phyloP scores from a whole-genome alignment of 2,113 vertebrate genomes.

The Procavia capensis region DNA sequence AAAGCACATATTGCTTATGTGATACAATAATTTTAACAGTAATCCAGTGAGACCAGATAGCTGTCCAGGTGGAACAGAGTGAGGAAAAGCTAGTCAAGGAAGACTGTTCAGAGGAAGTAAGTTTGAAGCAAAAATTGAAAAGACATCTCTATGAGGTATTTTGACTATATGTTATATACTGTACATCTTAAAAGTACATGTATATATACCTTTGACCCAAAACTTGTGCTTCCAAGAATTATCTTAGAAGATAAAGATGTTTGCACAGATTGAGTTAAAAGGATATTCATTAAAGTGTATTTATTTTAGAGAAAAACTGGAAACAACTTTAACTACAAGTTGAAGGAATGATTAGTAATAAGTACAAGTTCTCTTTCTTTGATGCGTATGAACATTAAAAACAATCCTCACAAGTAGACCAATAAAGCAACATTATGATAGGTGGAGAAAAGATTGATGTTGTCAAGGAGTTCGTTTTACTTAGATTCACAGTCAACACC shows the following conservation, averaged over 20 bases:
- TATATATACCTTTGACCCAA: not conserved
- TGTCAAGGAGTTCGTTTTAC: too few species aligned
- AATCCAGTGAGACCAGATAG: constrained; percentile 53
- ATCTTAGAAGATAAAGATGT: constrained; percentile 1
- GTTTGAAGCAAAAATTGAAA: constrained; percentile 48
- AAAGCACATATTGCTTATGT: constrained; percentile 41
- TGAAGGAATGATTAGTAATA: not conserved
- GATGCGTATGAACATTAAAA: too few species aligned
- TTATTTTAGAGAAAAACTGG: not conserved
- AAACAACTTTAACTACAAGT: not conserved
- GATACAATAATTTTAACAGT: constrained; percentile 46
- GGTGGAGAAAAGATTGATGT: too few species aligned
- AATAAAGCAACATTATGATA: too few species aligned
- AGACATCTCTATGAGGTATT: not conserved
- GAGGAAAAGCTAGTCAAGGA: not conserved
- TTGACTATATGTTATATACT: not conserved
- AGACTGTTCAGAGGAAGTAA: constrained; percentile 12
- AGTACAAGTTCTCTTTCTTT: not conserved
- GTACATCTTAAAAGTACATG: not conserved
- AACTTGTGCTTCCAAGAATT: not conserved
- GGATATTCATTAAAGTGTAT: not conserved
- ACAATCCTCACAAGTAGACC: too few species aligned
- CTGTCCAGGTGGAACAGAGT: constrained; percentile 1
- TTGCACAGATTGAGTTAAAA: constrained; percentile 36
- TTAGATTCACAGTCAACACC: too few species aligned